Conservation (phyloP, 2,797 vertebrate species). For the Eremophila alpestris region DNA sequence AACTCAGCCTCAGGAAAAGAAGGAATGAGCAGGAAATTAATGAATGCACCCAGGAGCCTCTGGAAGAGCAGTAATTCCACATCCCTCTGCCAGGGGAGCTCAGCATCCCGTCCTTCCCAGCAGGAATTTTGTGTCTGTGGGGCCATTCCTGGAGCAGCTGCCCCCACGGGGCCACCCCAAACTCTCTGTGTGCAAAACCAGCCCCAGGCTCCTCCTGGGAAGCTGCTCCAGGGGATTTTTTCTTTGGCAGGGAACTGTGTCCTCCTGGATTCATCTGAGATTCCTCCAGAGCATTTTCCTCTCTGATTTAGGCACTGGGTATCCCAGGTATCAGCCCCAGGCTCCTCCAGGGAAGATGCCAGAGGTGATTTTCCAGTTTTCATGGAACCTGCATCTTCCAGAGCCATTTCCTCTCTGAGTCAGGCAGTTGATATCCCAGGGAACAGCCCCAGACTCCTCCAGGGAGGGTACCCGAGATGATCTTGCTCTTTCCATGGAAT, state of each 20-base stretch:
- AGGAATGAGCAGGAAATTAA: background rate
- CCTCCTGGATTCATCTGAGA: background rate
- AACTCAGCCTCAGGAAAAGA: background rate
- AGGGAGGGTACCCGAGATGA: background rate
- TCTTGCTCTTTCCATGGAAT: background rate
- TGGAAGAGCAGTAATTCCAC: background rate
- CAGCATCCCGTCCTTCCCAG: background rate
- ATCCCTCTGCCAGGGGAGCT: background rate
- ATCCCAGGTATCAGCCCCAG: background rate
- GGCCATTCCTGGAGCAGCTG: background rate
- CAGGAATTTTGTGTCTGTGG: background rate
- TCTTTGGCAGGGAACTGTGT: background rate
- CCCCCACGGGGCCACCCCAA: background rate
- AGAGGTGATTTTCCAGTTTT: background rate
- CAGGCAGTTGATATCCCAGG: background rate
- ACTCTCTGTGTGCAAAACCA: background rate
- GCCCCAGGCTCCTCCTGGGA: background rate
- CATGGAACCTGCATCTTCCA: background rate
- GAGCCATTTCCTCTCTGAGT: background rate
- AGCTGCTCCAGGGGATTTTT: background rate
- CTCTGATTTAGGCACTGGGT: background rate
- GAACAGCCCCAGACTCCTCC: background rate
- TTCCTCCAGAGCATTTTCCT: background rate
- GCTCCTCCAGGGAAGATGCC: background rate
- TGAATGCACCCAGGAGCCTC: background rate